Percentiles rank a stretch among this genome's conserved stretches.
Conservation (phyloP, 2,888 invertebrate species). For the Lepetodrilus schrolli region DNA sequence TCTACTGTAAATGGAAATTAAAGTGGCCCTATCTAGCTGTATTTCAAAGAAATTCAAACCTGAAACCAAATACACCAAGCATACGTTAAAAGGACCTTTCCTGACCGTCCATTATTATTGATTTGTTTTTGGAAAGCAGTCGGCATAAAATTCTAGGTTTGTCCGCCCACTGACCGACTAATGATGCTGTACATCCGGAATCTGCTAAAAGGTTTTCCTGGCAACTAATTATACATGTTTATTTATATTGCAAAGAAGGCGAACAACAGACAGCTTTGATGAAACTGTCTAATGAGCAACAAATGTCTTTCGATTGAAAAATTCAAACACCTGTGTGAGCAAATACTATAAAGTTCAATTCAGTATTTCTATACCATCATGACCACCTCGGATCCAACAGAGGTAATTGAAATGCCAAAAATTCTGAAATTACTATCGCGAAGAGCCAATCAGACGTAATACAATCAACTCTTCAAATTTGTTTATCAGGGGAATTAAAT, state of each 20-base stretch:
- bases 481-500: not conserved
- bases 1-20: no score
- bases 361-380: no score
- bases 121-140: constrained; percentile 1
- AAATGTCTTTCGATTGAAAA: not conserved
- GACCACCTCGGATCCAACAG: no score
- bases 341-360: not conserved
- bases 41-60: no score
- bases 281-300: not conserved
- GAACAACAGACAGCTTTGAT: not conserved
- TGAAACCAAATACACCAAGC: not conserved
- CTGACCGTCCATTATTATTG: no score
- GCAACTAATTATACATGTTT: not conserved
- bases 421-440: not conserved
- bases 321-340: constrained; percentile 8
- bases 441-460: not conserved
- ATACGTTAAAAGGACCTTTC: not conserved
- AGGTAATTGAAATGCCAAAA: no score
- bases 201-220: not conserved
- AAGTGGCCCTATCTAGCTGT: no score
- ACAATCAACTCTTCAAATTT: not conserved
- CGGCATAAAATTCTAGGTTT: not conserved
- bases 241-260: constrained; percentile 14
- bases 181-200: constrained; percentile 14
- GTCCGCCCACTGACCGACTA: constrained; percentile 7